Percentiles rank a stretch among this genome's conserved stretches.
phyloP scores from a whole-genome alignment of 2,888 invertebrate genomes.

The Leptopilina drosophilae region DNA sequence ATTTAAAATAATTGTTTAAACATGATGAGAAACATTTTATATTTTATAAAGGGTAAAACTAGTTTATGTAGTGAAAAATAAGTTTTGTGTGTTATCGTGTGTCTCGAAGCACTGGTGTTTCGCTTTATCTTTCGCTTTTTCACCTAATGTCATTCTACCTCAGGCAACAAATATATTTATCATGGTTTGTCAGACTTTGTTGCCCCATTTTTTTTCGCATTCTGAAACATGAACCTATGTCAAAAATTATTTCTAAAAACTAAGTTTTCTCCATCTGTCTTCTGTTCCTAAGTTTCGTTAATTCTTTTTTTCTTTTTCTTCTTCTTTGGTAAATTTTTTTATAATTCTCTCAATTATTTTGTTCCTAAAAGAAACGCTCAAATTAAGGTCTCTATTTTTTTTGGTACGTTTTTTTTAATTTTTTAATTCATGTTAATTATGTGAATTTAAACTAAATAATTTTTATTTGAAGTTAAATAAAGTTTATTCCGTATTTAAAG shows the following conservation, averaged over 20 bases:
- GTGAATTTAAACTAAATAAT: no score
- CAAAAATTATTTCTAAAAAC: background rate
- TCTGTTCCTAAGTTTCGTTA: background rate
- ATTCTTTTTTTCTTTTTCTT: background rate
- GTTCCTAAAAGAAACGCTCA: no score
- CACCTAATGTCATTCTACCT: conserved; percentile 32
- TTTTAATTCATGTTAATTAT: no score
- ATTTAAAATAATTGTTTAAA: conserved; percentile 13
- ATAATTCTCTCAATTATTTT: no score
- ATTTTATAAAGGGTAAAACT: conserved; percentile 42
- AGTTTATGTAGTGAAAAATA: conserved; percentile 71
- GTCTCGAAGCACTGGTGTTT: conserved; percentile 20
- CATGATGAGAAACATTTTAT: conserved; percentile 28
- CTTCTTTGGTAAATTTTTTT: background rate
- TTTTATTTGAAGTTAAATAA: no score
- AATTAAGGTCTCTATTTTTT: no score
- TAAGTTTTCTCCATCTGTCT: background rate
- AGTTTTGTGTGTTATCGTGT: conserved; percentile 50
- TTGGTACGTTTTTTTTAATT: no score
- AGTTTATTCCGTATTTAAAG: no score
- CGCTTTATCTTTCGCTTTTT: conserved; percentile 44
- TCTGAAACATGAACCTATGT: background rate
- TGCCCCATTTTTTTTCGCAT: conserved; percentile 8
- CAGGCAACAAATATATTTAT: conserved; percentile 63
- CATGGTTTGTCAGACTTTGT: conserved; percentile 56